A percentile compares a stretch with the other conserved stretches of the same genome.
Conservation (phyloP, 2,113 vertebrate genomes). For the Indicator indicator region DNA sequence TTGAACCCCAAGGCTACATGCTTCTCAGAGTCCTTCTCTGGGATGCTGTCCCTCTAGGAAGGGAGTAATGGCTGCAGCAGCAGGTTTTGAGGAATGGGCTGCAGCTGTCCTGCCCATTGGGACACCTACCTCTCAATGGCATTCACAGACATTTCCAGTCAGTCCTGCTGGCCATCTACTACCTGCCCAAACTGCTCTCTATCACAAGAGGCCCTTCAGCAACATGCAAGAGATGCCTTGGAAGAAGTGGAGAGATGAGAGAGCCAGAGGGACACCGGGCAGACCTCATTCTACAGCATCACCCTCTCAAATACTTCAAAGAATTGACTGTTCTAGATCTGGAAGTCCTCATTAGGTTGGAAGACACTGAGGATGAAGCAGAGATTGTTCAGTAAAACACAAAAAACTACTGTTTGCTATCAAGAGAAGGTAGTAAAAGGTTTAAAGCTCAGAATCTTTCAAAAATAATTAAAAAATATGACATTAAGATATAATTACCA, state of each 20-base stretch:
- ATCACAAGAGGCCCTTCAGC: accelerated
- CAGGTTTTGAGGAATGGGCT: neutral
- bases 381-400: neutral
- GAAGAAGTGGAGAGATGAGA: neutral
- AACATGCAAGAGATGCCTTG: neutral
- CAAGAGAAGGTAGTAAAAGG: neutral
- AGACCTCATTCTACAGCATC: neutral
- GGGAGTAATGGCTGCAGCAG: neutral
- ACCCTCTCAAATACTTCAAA: neutral
- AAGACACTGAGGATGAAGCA: neutral
- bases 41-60: neutral
- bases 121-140: accelerated
- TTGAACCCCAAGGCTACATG: neutral
- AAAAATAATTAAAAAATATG: neutral
- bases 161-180: neutral
- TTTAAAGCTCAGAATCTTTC: neutral
- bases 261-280: too few relatives aligned
- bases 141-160: accelerated
- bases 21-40: neutral
- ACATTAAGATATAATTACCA: neutral
- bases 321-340: neutral
- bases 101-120: neutral
- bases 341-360: neutral
- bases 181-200: neutral
- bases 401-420: neutral